Percentiles rank a stretch among this genome's conserved stretches.
Evolutionary conservation across 2,113 vertebrate genomes (phyloP).

Genomic region (Odontesthes bonariensis): DNA sequence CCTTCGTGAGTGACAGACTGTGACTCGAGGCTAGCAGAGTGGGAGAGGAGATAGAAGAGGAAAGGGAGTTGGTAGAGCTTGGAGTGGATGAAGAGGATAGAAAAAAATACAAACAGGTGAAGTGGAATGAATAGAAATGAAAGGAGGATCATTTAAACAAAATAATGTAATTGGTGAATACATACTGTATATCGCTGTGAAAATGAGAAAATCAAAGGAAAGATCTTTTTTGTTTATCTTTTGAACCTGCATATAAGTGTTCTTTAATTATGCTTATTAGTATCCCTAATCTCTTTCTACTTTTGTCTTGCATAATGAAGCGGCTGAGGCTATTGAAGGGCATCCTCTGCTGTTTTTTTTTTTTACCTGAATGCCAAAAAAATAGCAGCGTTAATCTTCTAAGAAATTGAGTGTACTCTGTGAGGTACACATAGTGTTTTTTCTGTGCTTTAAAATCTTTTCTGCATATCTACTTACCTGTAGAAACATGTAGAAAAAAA

Average conservation of each 20-base stretch:
- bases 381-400: neutral
- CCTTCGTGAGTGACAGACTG: conserved; percentile 45
- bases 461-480: neutral
- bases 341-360: neutral
- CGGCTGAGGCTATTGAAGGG: neutral
- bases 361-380: conserved; percentile 8
- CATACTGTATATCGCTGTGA: neutral
- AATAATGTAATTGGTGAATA: neutral
- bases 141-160: neutral
- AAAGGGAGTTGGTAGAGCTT: conserved; percentile 18
- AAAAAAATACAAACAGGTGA: conserved; percentile 20
- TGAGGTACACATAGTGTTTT: neutral
- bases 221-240: conserved; percentile 7
- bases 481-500: neutral
- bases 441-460: neutral
- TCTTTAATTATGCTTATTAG: conserved; percentile 10
- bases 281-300: neutral
- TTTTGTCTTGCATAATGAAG: neutral
- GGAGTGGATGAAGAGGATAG: conserved; percentile 22
- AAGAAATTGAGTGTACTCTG: neutral
- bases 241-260: neutral
- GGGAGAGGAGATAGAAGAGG: neutral
- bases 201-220: neutral
- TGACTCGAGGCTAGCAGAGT: conserved; percentile 21
- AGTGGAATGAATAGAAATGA: conserved; percentile 7